Base-by-base conservation (phyloP, 2,113 vertebrate genomes). In the Suncus etruscus region DNA sequence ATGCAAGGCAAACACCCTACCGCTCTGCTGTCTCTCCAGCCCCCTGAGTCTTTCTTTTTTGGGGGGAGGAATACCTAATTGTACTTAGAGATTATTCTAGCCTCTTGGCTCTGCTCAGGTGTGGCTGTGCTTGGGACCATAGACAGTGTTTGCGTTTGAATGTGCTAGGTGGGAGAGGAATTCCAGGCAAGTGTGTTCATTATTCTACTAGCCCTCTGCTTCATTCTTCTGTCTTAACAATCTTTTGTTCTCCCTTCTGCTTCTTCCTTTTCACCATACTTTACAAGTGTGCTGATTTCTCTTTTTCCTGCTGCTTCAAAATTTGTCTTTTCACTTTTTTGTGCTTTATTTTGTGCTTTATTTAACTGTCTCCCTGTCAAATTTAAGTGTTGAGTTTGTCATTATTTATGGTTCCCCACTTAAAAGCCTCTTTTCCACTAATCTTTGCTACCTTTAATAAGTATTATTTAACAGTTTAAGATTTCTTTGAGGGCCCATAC, bases 301-400 rank as follows among this genome's bases (percentile, higher is more conserved):
- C 25, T 72, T 91, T 90, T 91, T 11, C 18, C 25, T 58, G 0
- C 79, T 65, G 4, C 32, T 78, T 39, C 3, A 61, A 50, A 47
- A 68, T 50, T 45, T 47, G 91, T 79, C 39, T 73, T 85, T 78
- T 88, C 86, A 91, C 69, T 27, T 54, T 54, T 54, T 20, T 20
- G 22, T 18, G 15, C 39, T 61, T 61, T 20, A 61, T 16, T 61
- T 20, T 61, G 18, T 61, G 18, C 51, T 54, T 15, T 54, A 54
- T 20, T 61, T 16, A 61, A 5, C 18, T 20, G 22, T 20, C 58
- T 61, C 18, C 18, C 18, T 61, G 58, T 16, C 51, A 61, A 68
- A 92, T 80, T 80, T 47, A 78, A 68, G 25, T 3, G 9, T 63
- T 70, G 58, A 80, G 58, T 48, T 3, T 50, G 25, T 31, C 9